phyloP scores from a whole-genome alignment of 2,113 vertebrate genomes.

The Crotalus viridis region DNA sequence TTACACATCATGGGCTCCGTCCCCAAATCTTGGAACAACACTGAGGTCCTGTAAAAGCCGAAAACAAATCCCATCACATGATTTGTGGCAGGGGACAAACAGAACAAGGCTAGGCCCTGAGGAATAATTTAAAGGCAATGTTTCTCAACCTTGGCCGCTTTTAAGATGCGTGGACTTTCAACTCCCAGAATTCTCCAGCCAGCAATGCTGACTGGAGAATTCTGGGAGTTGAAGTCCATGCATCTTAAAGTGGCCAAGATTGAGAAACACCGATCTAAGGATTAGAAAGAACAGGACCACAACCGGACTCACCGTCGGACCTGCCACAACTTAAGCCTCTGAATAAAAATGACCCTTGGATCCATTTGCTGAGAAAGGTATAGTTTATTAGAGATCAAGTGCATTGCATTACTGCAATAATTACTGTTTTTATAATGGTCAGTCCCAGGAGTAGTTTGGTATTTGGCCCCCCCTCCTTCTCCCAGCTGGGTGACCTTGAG shows the following conservation, averaged over 20 bases:
- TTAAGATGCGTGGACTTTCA: not conserved
- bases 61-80: rapidly evolving
- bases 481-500: not conserved
- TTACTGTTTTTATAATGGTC: not conserved
- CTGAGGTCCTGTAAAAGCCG: conserved; percentile 45
- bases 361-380: not conserved
- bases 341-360: not conserved
- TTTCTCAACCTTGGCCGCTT: not conserved
- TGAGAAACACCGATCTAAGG: not conserved
- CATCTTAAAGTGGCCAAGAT: not conserved
- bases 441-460: not conserved
- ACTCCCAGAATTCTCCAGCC: not conserved
- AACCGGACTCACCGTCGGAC: not conserved
- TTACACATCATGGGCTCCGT: conserved; percentile 56
- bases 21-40: conserved; percentile 68
- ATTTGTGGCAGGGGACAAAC: rapidly evolving
- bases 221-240: not conserved
- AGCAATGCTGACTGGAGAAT: not conserved
- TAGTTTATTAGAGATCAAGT: too few species aligned
- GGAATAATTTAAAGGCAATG: not conserved
- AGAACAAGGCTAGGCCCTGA: too few species aligned
- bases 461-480: not conserved
- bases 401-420: not conserved
- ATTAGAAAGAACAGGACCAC: not conserved
- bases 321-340: not conserved